These are phyloP conservation scores for Paratrypauchen microcephalus DNA, from an alignment of 2,797 vertebrate genomes.

Conservation along the genomic window DNA sequence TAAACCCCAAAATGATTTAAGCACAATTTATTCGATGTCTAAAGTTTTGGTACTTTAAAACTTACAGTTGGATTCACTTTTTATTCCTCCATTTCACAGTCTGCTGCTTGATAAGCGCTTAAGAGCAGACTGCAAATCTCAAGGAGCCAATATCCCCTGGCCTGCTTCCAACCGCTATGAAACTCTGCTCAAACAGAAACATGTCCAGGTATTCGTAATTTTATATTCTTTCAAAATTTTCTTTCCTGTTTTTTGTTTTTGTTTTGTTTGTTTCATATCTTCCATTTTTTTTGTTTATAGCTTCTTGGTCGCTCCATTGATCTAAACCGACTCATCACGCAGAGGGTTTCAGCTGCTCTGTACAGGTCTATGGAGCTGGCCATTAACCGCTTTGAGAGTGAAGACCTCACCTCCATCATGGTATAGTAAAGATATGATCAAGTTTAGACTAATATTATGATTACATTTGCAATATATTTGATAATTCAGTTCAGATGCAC, in stretches of 20 bases:
- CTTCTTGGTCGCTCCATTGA: slow-evolving; percentile 96
- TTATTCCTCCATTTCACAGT: slow-evolving; percentile 60
- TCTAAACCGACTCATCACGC: slow-evolving; percentile 94
- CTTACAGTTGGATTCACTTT: background rate
- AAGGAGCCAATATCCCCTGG: slow-evolving; percentile 89
- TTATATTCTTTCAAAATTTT: accelerated
- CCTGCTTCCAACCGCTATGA: slow-evolving; percentile 92
- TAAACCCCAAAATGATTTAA: too few relatives aligned
- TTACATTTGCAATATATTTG: too few relatives aligned
- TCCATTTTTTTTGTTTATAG: slow-evolving; percentile 58
- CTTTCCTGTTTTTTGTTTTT: background rate
- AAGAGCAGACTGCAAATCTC: slow-evolving; percentile 93
- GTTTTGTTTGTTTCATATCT: background rate
- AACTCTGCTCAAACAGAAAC: slow-evolving; percentile 93
- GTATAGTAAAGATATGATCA: slow-evolving; percentile 54
- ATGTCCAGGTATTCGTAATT: slow-evolving; percentile 84
- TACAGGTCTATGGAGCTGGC: slow-evolving; percentile 93
- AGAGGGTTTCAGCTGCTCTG: slow-evolving; percentile 92
- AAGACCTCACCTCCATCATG: slow-evolving; percentile 96
- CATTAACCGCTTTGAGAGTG: slow-evolving; percentile 95
- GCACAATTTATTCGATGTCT: too few relatives aligned
- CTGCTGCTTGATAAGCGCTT: slow-evolving; percentile 94
- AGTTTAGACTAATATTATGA: too few relatives aligned
- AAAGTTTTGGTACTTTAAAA: too few relatives aligned
- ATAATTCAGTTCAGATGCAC: too few relatives aligned